Evolutionary conservation across 2,797 vertebrate genomes (phyloP), one percentile per base, ranked within the genome.

Genomic region (Bradypodion pumilum): DNA sequence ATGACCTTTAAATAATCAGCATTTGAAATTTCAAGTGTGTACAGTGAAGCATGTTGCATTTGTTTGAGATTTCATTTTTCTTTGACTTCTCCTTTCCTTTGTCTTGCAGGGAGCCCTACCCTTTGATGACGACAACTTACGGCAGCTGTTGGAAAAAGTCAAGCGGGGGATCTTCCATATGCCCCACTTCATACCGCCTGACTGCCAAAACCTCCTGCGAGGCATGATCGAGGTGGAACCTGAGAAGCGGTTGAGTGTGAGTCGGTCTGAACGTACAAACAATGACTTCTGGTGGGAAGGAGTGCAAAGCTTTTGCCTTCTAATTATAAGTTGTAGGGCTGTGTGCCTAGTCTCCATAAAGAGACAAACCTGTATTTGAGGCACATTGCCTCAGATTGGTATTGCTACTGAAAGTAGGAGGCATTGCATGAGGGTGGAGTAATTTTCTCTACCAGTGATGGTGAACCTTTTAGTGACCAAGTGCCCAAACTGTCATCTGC

Each of bases 191-290:
- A 98, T 98, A 86, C 97, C 97, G 0, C 97, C 97, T 0, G 97
- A 98, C 95, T 98, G 97, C 94, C 97, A 98, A 95, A 97, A 97
- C 74, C 95, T 98, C 89, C 95, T 98, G 75, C 93, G 97, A 85
- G 97, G 97, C 86, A 98, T 98, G 98, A 98, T 98, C 19, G 97
- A 98, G 92, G 97, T 98, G 94, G 97, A 98, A 92, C 97, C 98
- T 0, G 97, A 98, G 83, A 98, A 98, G 87, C 96, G 98, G 86
- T 97, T 98, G 89, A 97, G 97, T 89, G 98, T 98, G 94, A 89
- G 95, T 89, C 15, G 10, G 4, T 23, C 40, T n/a, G 5, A 3
- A 7, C 0, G 42, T 46, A 78, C 46, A 25, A 59, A 66, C 3
- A 3, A 44, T 42, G 63, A 19, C 10, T 46, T 23, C 23, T 16